Base-by-base conservation (phyloP, 2,113 vertebrate species). In the Eudyptes chrysolophus region DNA sequence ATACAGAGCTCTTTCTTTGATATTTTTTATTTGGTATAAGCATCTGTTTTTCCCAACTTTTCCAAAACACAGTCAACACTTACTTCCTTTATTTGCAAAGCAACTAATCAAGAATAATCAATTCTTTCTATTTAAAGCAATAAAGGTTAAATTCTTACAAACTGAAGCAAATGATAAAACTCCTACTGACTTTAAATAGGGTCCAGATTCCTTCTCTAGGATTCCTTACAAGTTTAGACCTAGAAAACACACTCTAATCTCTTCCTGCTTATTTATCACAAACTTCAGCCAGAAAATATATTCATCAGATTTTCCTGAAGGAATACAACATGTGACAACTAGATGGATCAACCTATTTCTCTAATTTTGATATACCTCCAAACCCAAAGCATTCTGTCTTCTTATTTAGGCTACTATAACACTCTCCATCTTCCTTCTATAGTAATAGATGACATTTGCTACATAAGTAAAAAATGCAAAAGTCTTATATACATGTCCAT, bases 61-160 rank as follows among this genome's bases (percentile, higher is more conserved):
- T 96, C 46, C 61, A 87, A 89, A 94, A 84, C 40, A 89, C 10
- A 71, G 55, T 66, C n/a, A 84, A 52, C n/a, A 81, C 11, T 71
- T 65, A 57, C 17, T 92, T 55, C 16, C 16, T 87, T 83, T 88
- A 86, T 95, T 95, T 95, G 78, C 30, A 88, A 92, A 90, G 25
- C 27, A 70, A 58, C 27, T 61, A 61, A 92, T 80, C 15, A 80
- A 85, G 32, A 90, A 62, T 58, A 76, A 88, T 69, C 4, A 57
- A 55, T 72, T 87, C 19, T 12, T 76, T 90, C 44, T 83, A 60
- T 64, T 97, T 92, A 82, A 92, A 71, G 48, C 55, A 72, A 79
- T 24, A 55, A 84, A 89, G 26, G 44, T 55, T 84, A 70, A 61
- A 44, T 55, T 85, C 70, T 87, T 83, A 48, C 13, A 75, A 55